Evolutionary conservation across 2,113 vertebrate genomes (phyloP), one percentile per base, ranked within the genome.

Genomic region (Phrynosoma platyrhinos): DNA sequence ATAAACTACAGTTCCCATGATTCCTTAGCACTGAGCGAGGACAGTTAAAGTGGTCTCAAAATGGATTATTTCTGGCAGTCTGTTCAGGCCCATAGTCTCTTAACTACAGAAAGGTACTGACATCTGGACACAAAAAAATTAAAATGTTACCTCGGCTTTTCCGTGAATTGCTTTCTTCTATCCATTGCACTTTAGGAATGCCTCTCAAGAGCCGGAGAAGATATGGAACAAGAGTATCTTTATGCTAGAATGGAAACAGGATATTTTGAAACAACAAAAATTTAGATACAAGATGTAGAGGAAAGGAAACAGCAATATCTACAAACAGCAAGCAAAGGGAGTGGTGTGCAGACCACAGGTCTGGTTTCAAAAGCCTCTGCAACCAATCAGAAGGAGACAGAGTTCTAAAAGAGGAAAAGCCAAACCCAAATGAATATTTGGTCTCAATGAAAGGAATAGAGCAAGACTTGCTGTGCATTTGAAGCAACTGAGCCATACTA

Each of bases 161-260:
- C 90, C 97, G 97, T 90, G 97, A 96, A 2, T 95, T 98, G 96
- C 96, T 98, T 94, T 99, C 98, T 96, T 99, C 99, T 88, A 99
- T 98, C 99, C 99, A 99, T 0, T 98, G 98, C 64, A 99, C 98
- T 94, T 98, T 98, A 68, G 98, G 98, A 82, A 99, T 96, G 52
- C 98, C 98, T 94, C 95, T 98, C 93, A 99, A 94, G 77, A 99
- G 97, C 84, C 96, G 98, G 88, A 99, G 97, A 80, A 99, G 98
- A 93, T 99, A 99, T 53, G 98, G 96, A 94, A 99, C 97, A 95
- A 99, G 91, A 0, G 91, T 95, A 75, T 99, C 98, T 97, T 99
- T 99, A 96, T 99, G 98, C 99, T 99, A 91, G 71, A 94, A 92
- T 83, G 21, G 62, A 95, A 96, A 85, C 40, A 92, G 2, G 9